A percentile compares a stretch with the other conserved stretches of the same genome.
Conservation (phyloP, 2,888 invertebrate genomes). For the Nomada goodeniana region DNA sequence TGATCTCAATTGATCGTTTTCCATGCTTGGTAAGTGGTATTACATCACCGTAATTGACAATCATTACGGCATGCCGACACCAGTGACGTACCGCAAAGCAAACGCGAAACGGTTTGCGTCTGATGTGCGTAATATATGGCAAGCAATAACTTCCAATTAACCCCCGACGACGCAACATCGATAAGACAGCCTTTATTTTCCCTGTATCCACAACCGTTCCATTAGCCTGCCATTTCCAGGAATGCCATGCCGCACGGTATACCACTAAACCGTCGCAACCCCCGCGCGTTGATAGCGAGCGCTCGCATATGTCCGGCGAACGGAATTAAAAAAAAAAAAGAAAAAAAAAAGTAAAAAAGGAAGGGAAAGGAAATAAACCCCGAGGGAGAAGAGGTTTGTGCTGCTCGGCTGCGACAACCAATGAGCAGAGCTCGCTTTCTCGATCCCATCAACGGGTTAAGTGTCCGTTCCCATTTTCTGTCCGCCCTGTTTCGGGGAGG, state of each 20-base stretch:
- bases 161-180: constrained; percentile 55
- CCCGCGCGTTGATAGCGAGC: constrained; percentile 37
- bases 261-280: constrained; percentile 50
- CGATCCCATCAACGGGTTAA: constrained; percentile 70
- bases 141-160: constrained; percentile 70
- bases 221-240: constrained; percentile 63
- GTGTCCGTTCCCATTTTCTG: constrained; percentile 58
- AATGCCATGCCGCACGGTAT: constrained; percentile 34
- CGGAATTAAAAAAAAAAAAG: constrained; percentile 34
- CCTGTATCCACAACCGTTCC: constrained; percentile 54
- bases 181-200: constrained; percentile 71
- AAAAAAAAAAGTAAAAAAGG: constrained; percentile 50
- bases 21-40: constrained; percentile 34
- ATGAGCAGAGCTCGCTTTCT: constrained; percentile 53
- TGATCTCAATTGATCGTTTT: constrained; percentile 53
- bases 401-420: constrained; percentile 56
- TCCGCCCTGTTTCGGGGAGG: constrained; percentile 33
- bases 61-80: constrained; percentile 50
- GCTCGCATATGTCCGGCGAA: constrained; percentile 40
- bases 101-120: constrained; percentile 50
- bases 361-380: constrained; percentile 51
- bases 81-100: constrained; percentile 54
- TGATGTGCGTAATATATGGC: constrained; percentile 64
- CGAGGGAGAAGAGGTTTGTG: background rate
- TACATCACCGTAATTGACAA: constrained; percentile 62